Conservation (phyloP, 2,113 vertebrate genomes). For the Erinaceus europaeus region DNA sequence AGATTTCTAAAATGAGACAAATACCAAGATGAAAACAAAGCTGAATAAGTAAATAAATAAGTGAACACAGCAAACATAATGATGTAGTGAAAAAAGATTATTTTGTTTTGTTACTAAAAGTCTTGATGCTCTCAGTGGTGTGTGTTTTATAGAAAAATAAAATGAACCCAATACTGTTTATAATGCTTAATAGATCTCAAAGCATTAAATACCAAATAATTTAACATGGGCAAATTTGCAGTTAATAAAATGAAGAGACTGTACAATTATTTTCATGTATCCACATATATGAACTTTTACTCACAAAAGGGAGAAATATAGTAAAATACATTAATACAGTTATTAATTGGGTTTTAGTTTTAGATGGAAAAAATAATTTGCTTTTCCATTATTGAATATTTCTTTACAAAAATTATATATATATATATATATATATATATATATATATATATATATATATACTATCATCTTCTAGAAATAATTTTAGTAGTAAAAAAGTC, state of each 20-base stretch:
- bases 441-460: too few species aligned
- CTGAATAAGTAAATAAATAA: conserved; percentile 26
- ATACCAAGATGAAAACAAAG: not conserved
- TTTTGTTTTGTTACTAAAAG: not conserved
- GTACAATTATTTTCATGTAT: too few species aligned
- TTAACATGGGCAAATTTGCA: not conserved
- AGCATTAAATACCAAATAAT: not conserved
- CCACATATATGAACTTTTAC: too few species aligned
- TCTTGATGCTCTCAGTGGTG: not conserved
- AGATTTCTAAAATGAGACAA: conserved; percentile 46
- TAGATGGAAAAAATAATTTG: not conserved
- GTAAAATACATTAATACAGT: too few species aligned
- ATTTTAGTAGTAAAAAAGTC: too few species aligned
- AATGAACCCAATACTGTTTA: not conserved
- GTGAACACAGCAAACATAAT: conserved; percentile 6
- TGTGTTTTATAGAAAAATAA: too few species aligned
- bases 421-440: too few species aligned
- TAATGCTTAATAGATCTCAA: not conserved
- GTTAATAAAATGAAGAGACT: not conserved
- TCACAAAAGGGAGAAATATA: too few species aligned
- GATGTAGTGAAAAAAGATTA: conserved; percentile 5
- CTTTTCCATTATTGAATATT: not conserved
- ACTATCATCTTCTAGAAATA: too few species aligned
- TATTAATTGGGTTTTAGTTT: too few species aligned
- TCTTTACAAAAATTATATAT: too few species aligned